These are phyloP conservation scores for Cotesia chilonis DNA, from an alignment of 1,140 invertebrate species.

Conservation along the genomic window DNA sequence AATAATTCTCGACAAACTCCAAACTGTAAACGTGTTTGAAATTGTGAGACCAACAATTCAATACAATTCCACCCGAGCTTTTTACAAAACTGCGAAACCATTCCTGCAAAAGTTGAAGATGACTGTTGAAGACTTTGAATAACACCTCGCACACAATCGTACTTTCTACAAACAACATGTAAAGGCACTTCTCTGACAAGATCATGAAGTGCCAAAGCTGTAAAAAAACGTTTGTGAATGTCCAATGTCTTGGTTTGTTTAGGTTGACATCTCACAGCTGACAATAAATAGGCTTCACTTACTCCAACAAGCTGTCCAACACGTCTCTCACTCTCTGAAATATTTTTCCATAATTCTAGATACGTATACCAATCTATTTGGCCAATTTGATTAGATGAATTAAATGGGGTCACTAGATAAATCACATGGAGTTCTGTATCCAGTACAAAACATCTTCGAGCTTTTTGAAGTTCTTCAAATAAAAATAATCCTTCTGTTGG, in stretches of 20 bases:
- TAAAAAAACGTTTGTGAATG: conserved; percentile 83
- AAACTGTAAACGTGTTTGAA: conserved; percentile 93
- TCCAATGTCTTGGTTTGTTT: conserved; percentile 67
- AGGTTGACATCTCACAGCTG: conserved; percentile 76
- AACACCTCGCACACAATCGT: conserved; percentile 85
- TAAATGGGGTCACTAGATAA: conserved; percentile 91
- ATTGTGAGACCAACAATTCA: conserved; percentile 89
- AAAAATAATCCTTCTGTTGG: conserved; percentile 90
- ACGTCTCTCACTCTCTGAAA: conserved; percentile 80
- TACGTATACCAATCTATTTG: conserved; percentile 90
- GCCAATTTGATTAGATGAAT: conserved; percentile 78
- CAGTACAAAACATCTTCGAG: conserved; percentile 88
- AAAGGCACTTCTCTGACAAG: conserved; percentile 91
- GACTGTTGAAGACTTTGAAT: conserved; percentile 93
- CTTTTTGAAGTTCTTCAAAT: conserved; percentile 90
- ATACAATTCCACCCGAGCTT: conserved; percentile 93
- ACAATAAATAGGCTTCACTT: conserved; percentile 86
- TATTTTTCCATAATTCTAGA: conserved; percentile 83
- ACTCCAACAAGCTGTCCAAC: conserved; percentile 93
- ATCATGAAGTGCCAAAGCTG: conserved; percentile 90
- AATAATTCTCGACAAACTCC: conserved; percentile 92
- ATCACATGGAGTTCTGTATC: conserved; percentile 95
- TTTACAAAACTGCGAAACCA: conserved; percentile 92
- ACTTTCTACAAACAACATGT: conserved; percentile 81
- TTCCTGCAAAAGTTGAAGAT: conserved; percentile 95